phyloP scores from a whole-genome alignment of 2,797 vertebrate genomes.

The Alauda arvensis region DNA sequence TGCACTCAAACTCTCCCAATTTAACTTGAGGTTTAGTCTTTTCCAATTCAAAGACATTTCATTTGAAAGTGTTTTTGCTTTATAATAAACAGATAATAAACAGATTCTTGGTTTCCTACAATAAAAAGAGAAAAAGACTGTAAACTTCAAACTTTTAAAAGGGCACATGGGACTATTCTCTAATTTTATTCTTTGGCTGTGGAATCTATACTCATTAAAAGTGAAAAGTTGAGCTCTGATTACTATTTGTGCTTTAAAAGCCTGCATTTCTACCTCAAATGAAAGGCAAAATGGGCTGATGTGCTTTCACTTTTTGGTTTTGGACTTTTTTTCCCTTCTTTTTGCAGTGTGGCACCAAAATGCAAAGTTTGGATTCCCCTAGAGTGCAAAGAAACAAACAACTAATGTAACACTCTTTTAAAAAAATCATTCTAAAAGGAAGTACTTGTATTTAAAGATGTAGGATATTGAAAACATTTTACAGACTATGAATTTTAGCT shows the following conservation, averaged over 20 bases:
- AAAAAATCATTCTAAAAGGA: neutral
- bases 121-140: conserved; percentile 36
- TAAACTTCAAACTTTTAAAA: conserved; percentile 25
- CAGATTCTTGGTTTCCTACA: conserved; percentile 42
- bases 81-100: conserved; percentile 62
- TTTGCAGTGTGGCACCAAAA: neutral
- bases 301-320: neutral
- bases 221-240: conserved; percentile 25
- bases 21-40: conserved; percentile 3
- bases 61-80: conserved; percentile 19
- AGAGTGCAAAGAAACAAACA: neutral
- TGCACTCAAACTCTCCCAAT: neutral
- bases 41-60: conserved; percentile 11
- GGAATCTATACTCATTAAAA: conserved; percentile 40
- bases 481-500: neutral
- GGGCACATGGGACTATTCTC: conserved; percentile 19
- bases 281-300: neutral
- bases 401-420: neutral
- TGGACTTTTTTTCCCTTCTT: neutral
- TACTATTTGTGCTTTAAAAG: neutral
- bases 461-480: neutral
- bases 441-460: neutral
- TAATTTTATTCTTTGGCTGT: conserved; percentile 40
- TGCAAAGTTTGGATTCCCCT: neutral
- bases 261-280: neutral